A percentile compares a stretch with the other conserved stretches of the same genome.
These are phyloP conservation scores for Lampropteryx suffumata DNA, from an alignment of 2,888 invertebrate species.

Conservation along the genomic window DNA sequence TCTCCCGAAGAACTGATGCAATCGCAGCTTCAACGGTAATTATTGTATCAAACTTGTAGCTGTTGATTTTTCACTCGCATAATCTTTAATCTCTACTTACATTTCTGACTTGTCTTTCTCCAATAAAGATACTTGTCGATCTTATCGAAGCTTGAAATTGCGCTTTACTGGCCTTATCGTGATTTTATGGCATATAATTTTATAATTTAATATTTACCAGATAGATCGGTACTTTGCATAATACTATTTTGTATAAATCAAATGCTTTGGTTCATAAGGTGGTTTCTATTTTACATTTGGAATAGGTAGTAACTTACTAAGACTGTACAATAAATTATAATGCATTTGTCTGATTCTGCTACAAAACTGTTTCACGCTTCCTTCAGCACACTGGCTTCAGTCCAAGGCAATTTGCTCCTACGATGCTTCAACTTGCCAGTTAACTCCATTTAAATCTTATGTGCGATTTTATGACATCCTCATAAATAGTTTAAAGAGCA, in stretches of 20 bases:
- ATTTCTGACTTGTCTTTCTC: slow-evolving; percentile 27
- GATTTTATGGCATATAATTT: slow-evolving; percentile 35
- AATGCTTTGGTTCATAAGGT: slow-evolving; percentile 7
- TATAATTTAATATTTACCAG: slow-evolving; percentile 23
- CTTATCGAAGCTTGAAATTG: slow-evolving; percentile 29
- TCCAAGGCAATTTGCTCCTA: slow-evolving; percentile 30
- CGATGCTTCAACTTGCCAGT: slow-evolving; percentile 23
- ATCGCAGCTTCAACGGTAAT: slow-evolving; percentile 41
- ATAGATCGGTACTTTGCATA: slow-evolving; percentile 20
- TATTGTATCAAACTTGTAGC: slow-evolving; percentile 23
- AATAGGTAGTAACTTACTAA: no score
- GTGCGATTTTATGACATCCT: slow-evolving; percentile 20
- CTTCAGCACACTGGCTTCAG: slow-evolving; percentile 30
- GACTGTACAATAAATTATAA: no score
- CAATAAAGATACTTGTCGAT: slow-evolving; percentile 33
- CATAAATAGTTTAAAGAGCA: slow-evolving; percentile 20
- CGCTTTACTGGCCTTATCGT: slow-evolving; percentile 30
- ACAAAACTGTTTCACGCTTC: slow-evolving; percentile 24
- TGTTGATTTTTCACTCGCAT: slow-evolving; percentile 22
- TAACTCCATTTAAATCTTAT: slow-evolving; percentile 17
- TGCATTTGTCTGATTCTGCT: neutral
- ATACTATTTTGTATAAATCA: slow-evolving; percentile 13
- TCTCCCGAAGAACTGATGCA: slow-evolving; percentile 48
- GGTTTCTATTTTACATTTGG: neutral
- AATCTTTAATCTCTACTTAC: slow-evolving; percentile 26